Conservation (phyloP, 1,140 invertebrate genomes). For the Bacillus rossius region DNA sequence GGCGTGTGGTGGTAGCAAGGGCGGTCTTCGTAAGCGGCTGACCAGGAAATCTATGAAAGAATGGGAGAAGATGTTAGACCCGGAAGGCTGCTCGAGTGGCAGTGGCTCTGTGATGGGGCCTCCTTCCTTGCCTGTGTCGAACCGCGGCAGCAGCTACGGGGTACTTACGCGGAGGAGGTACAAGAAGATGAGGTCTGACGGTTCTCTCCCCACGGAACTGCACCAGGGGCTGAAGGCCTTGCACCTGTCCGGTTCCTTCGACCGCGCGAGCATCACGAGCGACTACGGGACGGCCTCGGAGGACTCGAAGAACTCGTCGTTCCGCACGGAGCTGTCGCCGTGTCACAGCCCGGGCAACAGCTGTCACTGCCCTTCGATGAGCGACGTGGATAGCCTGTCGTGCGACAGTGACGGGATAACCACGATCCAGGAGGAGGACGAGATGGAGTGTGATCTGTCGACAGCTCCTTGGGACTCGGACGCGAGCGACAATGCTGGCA, state of each 20-base stretch:
- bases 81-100: no score
- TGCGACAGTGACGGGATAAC: neutral
- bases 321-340: neutral
- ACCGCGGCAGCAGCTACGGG: no score
- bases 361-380: neutral
- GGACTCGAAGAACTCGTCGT: conserved; percentile 4
- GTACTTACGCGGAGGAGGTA: no score
- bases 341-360: neutral
- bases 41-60: no score
- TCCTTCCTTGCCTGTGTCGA: no score
- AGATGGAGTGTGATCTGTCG: neutral
- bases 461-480: neutral
- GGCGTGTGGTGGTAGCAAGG: no score
- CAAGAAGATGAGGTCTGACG: no score
- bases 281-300: conserved; percentile 10
- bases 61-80: no score
- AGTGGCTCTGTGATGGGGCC: no score
- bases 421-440: neutral
- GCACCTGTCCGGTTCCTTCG: neutral
- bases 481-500: neutral
- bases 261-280: neutral
- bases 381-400: conserved; percentile 2
- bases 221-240: no score
- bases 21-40: no score
- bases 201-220: no score